Base-by-base conservation (phyloP, 2,113 vertebrate species). In the Vulpes ferrilata region DNA sequence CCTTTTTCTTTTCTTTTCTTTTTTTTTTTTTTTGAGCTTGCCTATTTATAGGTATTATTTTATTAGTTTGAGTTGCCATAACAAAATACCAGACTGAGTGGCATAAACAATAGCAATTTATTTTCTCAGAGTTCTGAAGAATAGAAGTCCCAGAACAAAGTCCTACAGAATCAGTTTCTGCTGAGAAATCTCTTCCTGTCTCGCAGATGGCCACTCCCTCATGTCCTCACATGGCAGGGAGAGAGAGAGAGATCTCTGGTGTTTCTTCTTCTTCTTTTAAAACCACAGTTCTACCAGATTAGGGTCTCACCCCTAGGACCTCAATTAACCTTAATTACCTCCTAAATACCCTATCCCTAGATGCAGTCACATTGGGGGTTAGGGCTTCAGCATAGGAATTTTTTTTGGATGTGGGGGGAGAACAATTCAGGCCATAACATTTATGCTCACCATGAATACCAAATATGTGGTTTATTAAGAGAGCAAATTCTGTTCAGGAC, bases 301-400 rank as follows among this genome's bases (percentile, higher is more conserved):
- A 78, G 27, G 23, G 19, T 2, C 13, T 43, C 7, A 79, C 4
- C 60, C 9, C 90, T 86, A 97, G n/a, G 35, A 38, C 25, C 23
- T 96, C 25, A 88, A 62, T 90, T 89, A 94, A 94, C 30, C 81
- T 73, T 48, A 92, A 92, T 71, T 53, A 84, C 19, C 10, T 57
- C 60, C 32, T 51, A 69, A 88, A 94, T 80, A 92, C n/a, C 8
- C 60, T 35, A 16, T 76, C 12, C 78, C n/a, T 30, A 71, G 62
- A 76, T 71, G 32, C 20, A 88, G 27, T n/a, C 19, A 83, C 25
- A 3, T 5, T 48, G 1, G 43, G n/a, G 25, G n/a, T 71, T 82
- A 87, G 43, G 35, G 22, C 11, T 90, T 87, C 35, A 93, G 38
- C 19, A 92, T 81, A 81, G 32, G 1, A 78, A 86, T n/a, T 35